Evolutionary conservation across 2,888 invertebrate species (phyloP), one percentile per base, ranked within the genome.

Genomic region (Melinaea menophilus): DNA sequence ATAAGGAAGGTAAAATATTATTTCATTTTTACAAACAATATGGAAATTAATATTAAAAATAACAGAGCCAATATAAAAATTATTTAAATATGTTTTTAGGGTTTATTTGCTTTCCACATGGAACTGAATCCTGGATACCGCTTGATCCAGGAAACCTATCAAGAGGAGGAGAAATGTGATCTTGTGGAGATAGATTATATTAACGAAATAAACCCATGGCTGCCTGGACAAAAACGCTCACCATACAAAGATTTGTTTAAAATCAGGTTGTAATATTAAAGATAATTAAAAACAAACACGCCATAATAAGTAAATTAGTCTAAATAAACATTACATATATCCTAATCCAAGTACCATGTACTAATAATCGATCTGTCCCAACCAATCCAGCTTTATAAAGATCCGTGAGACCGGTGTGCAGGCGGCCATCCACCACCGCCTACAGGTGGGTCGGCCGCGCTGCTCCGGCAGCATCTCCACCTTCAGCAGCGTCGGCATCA

Each of bases 401-500:
- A 88, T 90, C 69, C 91, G 90, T 4, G 94, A 94, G 75, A 86
- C 88, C 0, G 94, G 94, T 3, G 76, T 89, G 47, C 90, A 90
- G 37, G 72, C 83, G 0, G 80, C 81, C 72, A 77, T 93, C 47
- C 92, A 93, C 72, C 81, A 78, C 5, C 89, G 92, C 0, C 82
- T 94, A 7, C 93, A 93, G 69, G 92, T 93, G 0, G 88, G 90
- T 7, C 92, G 92, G 70, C 94, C 94, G 0, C 76, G 80, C 2
- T 94, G 94, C 69, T 85, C 88, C 0, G 92, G 92, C 7, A 78
- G 86, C 4, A 88, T 92, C 0, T 88, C 91, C 12, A 90, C 91
- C 2, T 94, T 94, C 81, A 90, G 94, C 72, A 93, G 92, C 63
- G 94, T 94, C 0, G 93, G 93, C 37, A 82, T 92, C 65, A 84